These are phyloP conservation scores for Muscicapa adusta DNA, from an alignment of 2,113 vertebrate species.

Conservation along the genomic window DNA sequence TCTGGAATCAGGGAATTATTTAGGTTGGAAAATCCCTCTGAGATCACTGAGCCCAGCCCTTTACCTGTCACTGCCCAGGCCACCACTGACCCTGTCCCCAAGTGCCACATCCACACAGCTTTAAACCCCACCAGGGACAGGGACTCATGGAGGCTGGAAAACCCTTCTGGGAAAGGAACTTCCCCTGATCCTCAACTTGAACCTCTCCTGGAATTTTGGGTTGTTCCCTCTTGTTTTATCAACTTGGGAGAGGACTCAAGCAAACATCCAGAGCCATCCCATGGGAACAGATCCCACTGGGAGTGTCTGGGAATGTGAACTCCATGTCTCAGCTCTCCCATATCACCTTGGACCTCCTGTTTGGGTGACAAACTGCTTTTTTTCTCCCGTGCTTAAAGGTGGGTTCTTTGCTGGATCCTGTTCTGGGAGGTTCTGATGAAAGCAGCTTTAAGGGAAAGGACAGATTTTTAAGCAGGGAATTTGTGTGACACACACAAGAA, in stretches of 20 bases:
- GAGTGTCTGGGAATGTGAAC: not conserved
- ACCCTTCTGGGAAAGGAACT: not conserved
- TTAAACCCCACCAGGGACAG: not conserved
- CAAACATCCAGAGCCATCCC: not conserved
- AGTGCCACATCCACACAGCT: not conserved
- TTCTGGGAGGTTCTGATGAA: not conserved
- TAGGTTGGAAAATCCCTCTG: not conserved
- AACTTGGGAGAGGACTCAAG: not conserved
- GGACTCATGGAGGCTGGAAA: not conserved
- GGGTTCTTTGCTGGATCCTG: not conserved
- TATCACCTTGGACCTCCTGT: fast-evolving
- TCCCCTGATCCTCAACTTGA: not conserved
- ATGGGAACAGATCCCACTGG: fast-evolving
- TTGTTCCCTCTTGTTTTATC: not conserved
- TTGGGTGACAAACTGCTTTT: not conserved
- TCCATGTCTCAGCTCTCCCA: not conserved
- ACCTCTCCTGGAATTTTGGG: not conserved
- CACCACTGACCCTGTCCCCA: not conserved
- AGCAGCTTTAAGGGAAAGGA: not conserved
- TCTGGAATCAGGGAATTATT: not conserved
- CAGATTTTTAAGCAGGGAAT: not conserved
- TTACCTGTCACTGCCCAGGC: not conserved
- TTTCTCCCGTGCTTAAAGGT: not conserved
- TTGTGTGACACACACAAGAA: not conserved
- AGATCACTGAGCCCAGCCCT: fast-evolving